A percentile compares a stretch with the other conserved stretches of the same genome.
Conservation (phyloP, 2,113 vertebrate species). For the Thinocorus orbignyianus region DNA sequence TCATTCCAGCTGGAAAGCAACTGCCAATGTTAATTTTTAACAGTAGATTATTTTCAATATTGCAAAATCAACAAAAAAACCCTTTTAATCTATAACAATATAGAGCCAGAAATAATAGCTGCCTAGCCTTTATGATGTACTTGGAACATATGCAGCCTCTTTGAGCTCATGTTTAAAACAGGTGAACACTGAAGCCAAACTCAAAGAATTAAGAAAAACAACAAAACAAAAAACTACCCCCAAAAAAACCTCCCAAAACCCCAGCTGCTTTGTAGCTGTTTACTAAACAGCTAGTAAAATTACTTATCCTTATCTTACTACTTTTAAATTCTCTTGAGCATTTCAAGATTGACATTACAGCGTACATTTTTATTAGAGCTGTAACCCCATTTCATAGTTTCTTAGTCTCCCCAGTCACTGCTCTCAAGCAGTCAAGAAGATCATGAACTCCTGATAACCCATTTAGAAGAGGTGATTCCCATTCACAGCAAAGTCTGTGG, state of each 20-base stretch:
- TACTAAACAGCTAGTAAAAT: neutral
- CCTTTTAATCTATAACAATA: neutral
- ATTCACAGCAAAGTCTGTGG: neutral
- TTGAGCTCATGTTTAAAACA: neutral
- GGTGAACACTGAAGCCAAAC: neutral
- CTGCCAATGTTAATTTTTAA: neutral
- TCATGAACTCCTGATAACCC: neutral
- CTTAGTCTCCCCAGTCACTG: rapidly evolving
- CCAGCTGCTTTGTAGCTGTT: neutral
- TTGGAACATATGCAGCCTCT: neutral
- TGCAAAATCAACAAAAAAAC: rapidly evolving
- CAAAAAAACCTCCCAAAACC: no score
- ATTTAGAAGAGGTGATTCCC: neutral
- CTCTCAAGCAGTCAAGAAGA: neutral
- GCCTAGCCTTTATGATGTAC: neutral
- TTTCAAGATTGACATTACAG: neutral
- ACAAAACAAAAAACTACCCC: neutral
- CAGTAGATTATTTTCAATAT: neutral
- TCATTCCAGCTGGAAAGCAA: neutral
- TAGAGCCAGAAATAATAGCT: neutral
- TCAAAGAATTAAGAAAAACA: neutral
- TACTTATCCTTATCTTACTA: neutral
- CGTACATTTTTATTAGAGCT: neutral
- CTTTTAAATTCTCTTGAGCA: neutral
- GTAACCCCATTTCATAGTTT: neutral